Conservation (phyloP, 2,113 vertebrate genomes). For the Trematomus loennbergii region DNA sequence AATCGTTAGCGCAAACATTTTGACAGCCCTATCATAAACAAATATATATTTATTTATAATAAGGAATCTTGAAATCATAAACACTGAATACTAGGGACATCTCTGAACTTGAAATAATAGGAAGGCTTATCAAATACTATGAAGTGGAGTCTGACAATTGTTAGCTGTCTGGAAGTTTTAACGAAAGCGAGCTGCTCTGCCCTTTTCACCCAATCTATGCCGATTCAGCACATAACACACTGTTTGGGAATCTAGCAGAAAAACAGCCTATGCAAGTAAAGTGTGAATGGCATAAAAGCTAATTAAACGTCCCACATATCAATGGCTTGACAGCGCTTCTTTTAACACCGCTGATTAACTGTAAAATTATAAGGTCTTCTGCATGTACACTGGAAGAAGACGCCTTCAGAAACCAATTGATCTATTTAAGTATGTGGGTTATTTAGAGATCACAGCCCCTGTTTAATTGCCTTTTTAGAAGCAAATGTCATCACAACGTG, state of each 20-base stretch:
- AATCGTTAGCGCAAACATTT: no score
- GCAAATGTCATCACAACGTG: constrained; percentile 70
- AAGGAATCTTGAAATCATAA: neutral
- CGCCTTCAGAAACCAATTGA: constrained; percentile 71
- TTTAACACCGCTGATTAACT: constrained; percentile 64
- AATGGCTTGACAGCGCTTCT: constrained; percentile 49
- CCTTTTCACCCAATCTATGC: constrained; percentile 11
- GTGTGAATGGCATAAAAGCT: constrained; percentile 67
- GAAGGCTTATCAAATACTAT: neutral
- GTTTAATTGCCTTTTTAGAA: constrained; percentile 69
- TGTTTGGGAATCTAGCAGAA: constrained; percentile 26
- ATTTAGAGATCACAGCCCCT: constrained; percentile 67
- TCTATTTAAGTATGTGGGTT: constrained; percentile 67
- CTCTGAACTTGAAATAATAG: neutral
- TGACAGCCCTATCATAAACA: no score
- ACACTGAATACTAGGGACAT: neutral
- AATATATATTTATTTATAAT: no score
- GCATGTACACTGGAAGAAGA: constrained; percentile 36
- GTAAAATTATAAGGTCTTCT: constrained; percentile 50
- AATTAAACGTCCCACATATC: constrained; percentile 70
- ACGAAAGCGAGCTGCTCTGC: constrained; percentile 7
- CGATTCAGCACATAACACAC: constrained; percentile 37
- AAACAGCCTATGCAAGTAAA: constrained; percentile 23
- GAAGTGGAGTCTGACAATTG: neutral
- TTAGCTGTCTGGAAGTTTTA: constrained; percentile 2